Conservation (phyloP, 2,797 vertebrate genomes). For the Cercopithecus diana region DNA sequence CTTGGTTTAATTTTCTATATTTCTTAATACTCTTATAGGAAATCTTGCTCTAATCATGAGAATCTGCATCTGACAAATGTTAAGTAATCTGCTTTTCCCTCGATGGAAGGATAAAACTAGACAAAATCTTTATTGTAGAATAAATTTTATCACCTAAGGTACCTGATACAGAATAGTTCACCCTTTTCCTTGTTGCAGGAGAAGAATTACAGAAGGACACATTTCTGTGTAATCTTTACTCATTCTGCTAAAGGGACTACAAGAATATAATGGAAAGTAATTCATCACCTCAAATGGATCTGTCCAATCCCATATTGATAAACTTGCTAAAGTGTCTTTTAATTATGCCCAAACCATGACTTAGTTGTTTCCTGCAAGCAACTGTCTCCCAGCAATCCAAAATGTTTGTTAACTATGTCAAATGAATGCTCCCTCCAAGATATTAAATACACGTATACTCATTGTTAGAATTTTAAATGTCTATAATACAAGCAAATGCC, state of each 20-base stretch:
- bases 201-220: background rate
- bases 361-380: slow-evolving; percentile 3
- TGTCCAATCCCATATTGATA: background rate
- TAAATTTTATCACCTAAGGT: slow-evolving; percentile 62
- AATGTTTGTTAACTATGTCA: background rate
- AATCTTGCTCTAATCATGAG: background rate
- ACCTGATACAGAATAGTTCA: background rate
- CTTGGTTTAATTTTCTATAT: too few species aligned
- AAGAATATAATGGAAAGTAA: background rate
- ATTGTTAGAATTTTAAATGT: background rate
- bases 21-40: background rate
- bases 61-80: background rate
- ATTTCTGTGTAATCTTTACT: slow-evolving; percentile 43
- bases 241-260: background rate
- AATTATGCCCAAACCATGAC: slow-evolving; percentile 43
- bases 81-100: background rate
- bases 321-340: slow-evolving; percentile 5
- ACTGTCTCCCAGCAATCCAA: background rate
- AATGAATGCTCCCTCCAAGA: too few species aligned
- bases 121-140: background rate
- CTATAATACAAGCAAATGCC: accelerated
- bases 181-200: slow-evolving; percentile 58
- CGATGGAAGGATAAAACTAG: slow-evolving; percentile 42
- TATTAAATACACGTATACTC: accelerated
- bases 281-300: slow-evolving; percentile 8